Conservation (phyloP, 2,113 vertebrate species). For the Mesembrinibis cayennensis region DNA sequence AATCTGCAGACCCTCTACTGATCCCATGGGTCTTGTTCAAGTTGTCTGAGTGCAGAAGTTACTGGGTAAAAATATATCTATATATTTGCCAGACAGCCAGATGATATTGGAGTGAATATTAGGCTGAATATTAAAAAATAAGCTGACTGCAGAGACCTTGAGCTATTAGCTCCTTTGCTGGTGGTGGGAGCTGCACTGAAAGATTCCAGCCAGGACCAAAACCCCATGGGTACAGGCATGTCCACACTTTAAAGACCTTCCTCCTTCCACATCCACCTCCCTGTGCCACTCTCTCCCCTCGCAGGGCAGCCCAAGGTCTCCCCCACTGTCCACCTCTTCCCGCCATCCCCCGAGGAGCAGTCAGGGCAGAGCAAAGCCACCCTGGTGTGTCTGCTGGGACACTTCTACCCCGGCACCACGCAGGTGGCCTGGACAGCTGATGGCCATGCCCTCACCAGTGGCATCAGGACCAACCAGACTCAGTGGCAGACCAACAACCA, state of each 20-base stretch:
- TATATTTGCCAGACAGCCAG: neutral
- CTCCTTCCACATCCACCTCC: neutral
- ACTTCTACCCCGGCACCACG: neutral
- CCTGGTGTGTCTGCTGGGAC: slow-evolving; percentile 16
- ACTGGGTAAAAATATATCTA: neutral
- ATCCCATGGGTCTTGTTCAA: neutral
- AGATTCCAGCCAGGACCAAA: neutral
- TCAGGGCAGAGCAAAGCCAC: neutral
- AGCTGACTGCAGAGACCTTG: neutral
- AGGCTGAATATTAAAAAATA: neutral
- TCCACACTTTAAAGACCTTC: neutral
- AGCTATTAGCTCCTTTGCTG: neutral
- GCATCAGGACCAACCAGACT: neutral
- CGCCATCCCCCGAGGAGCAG: neutral
- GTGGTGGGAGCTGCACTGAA: neutral
- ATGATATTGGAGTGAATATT: neutral
- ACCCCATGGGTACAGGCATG: neutral
- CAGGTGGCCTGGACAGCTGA: slow-evolving; percentile 42
- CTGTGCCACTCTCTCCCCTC: neutral
- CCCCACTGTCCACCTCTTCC: neutral
- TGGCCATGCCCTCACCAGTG: neutral
- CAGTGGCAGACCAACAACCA: neutral
- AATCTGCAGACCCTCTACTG: neutral
- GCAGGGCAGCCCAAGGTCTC: neutral
- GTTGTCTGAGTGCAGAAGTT: neutral